A percentile compares a stretch with the other conserved stretches of the same genome.
These are phyloP conservation scores for Pseudomugil gertrudae DNA, from an alignment of 2,797 vertebrate species.

Conservation along the genomic window DNA sequence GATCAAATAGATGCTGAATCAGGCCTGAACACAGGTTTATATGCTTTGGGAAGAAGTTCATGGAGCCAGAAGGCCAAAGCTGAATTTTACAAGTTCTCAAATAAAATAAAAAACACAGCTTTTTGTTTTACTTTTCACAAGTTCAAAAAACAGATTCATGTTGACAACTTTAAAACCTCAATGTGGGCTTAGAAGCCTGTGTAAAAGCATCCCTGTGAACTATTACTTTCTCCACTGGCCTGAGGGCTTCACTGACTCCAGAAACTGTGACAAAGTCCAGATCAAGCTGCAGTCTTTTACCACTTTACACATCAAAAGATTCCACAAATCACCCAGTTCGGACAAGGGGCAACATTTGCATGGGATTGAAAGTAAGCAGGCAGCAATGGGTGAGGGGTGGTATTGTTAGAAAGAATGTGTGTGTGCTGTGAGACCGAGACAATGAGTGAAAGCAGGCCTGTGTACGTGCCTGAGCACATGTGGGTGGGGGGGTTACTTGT, in stretches of 20 bases:
- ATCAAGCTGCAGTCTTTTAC: slow-evolving; percentile 43
- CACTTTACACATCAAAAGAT: slow-evolving; percentile 65
- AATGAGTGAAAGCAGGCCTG: slow-evolving; percentile 41
- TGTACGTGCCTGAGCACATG: slow-evolving; percentile 45
- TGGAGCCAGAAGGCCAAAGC: neutral
- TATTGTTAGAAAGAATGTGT: slow-evolving; percentile 34
- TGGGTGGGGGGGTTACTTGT: neutral
- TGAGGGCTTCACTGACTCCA: slow-evolving; percentile 31
- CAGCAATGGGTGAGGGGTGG: slow-evolving; percentile 29
- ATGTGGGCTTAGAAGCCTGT: slow-evolving; percentile 6
- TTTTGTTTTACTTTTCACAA: neutral
- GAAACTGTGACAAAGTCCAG: slow-evolving; percentile 57
- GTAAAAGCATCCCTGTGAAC: neutral
- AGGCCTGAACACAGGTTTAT: slow-evolving; percentile 17
- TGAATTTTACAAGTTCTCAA: neutral
- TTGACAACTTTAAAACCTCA: neutral
- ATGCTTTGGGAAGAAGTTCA: slow-evolving; percentile 7
- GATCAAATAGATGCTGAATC: slow-evolving; percentile 49
- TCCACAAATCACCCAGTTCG: slow-evolving; percentile 46
- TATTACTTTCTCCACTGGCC: slow-evolving; percentile 9
- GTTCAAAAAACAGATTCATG: neutral
- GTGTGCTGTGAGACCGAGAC: slow-evolving; percentile 11
- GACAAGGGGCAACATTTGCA: slow-evolving; percentile 26
- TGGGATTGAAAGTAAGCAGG: slow-evolving; percentile 48
- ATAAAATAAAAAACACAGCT: neutral